Conservation (phyloP, 1,140 invertebrate species). For the Aphis craccivora region DNA sequence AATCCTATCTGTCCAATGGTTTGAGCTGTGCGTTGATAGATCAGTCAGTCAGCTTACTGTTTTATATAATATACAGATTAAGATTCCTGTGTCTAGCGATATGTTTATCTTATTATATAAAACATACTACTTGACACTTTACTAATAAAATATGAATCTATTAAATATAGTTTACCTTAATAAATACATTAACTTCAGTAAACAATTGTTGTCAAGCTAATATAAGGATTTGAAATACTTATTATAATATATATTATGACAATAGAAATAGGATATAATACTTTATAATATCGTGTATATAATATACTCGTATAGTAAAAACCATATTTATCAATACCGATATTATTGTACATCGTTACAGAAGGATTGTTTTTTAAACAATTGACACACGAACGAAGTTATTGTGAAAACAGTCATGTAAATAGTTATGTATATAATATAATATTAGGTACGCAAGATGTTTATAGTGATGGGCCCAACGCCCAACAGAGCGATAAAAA, state of each 20-base stretch:
- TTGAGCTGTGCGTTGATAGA: no score
- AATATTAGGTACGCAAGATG: background rate
- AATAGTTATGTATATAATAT: no score
- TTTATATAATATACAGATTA: no score
- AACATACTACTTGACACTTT: background rate
- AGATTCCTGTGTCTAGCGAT: no score
- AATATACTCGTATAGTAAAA: background rate
- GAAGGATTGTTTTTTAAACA: conserved; percentile 1
- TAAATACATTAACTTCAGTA: background rate
- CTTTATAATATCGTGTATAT: background rate
- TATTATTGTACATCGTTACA: background rate
- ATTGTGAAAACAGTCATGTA: background rate
- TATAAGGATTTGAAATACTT: background rate
- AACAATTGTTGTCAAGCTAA: background rate
- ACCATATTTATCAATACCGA: background rate
- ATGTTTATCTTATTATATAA: no score
- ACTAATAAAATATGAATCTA: background rate
- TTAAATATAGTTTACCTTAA: background rate
- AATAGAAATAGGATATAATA: background rate
- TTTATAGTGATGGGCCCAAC: background rate
- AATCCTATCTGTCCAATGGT: no score
- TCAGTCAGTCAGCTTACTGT: no score
- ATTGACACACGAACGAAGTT: no score
- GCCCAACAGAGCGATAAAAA: background rate
- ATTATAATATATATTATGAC: background rate